Percentiles rank a stretch among this genome's conserved stretches.
phyloP scores from a whole-genome alignment of 2,113 vertebrate genomes.

The Mormoops blainvillei region DNA sequence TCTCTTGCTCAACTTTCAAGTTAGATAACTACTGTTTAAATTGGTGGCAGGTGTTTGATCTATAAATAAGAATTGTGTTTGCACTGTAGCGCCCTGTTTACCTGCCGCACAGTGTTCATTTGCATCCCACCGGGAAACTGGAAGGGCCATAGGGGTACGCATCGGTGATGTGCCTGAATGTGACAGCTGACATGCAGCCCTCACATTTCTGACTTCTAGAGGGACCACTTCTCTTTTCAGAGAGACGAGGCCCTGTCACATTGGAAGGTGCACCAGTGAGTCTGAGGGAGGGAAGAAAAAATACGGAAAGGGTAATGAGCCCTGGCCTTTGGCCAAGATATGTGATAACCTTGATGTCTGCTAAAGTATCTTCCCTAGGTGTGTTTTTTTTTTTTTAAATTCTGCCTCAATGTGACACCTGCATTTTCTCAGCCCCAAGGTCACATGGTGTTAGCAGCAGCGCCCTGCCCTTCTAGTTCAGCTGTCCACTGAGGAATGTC shows the following conservation, averaged over 20 bases:
- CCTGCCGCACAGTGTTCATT: conserved; percentile 5
- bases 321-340: not conserved
- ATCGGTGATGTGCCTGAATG: not conserved
- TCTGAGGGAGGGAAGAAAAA: not conserved
- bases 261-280: not conserved
- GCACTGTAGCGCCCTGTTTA: conserved; percentile 9
- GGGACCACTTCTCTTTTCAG: not conserved
- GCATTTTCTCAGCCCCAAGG: not conserved
- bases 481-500: not conserved
- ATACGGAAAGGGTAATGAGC: not conserved
- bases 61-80: conserved; percentile 56
- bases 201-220: not conserved
- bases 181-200: not conserved
- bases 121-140: not conserved
- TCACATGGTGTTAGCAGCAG: not conserved
- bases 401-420: not conserved
- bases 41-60: conserved; percentile 62
- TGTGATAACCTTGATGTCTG: not conserved
- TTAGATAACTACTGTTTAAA: conserved; percentile 68
- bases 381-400: not conserved
- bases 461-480: not conserved
- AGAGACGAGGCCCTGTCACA: not conserved
- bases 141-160: not conserved
- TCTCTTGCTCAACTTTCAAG: conserved; percentile 66
- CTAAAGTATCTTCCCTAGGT: not conserved